Evolutionary conservation across 1,140 invertebrate species (phyloP).

Genomic region (Hormaphis cornu): DNA sequence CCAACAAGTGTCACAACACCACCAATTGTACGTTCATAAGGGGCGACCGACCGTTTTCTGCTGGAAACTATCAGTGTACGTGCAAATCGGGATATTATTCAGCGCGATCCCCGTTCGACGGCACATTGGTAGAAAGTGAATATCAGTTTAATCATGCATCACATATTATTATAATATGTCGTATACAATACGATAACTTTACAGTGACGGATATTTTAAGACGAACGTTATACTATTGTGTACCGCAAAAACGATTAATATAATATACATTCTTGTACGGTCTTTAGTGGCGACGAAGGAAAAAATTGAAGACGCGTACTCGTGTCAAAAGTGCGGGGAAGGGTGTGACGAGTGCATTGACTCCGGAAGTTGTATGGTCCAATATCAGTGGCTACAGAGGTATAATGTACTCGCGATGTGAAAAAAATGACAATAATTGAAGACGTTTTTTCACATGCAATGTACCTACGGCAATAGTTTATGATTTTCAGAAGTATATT

Average conservation of each 20-base stretch:
- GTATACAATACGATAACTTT: too few relatives aligned
- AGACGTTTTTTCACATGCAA: too few relatives aligned
- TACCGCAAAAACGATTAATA: too few relatives aligned
- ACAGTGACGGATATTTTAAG: too few relatives aligned
- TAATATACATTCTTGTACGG: not conserved
- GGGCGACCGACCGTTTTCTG: not conserved
- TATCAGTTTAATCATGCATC: too few relatives aligned
- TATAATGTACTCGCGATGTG: not conserved
- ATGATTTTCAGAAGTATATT: constrained; percentile 19
- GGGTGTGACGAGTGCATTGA: not conserved
- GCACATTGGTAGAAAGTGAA: not conserved
- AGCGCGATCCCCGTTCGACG: not conserved
- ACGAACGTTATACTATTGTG: too few relatives aligned
- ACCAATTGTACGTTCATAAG: not conserved
- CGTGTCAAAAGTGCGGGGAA: constrained; percentile 3
- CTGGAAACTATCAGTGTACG: constrained; percentile 4
- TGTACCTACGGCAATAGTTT: too few relatives aligned
- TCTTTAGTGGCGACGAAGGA: not conserved
- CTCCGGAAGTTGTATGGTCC: constrained; percentile 3
- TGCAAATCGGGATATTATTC: constrained; percentile 22
- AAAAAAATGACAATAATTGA: too few relatives aligned
- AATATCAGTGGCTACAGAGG: constrained; percentile 8
- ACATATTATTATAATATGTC: too few relatives aligned
- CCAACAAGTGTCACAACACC: constrained; percentile 2
- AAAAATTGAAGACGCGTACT: not conserved